These are phyloP conservation scores for Tenualosa thibaudeaui DNA, from an alignment of 2,797 vertebrate species.

Conservation along the genomic window DNA sequence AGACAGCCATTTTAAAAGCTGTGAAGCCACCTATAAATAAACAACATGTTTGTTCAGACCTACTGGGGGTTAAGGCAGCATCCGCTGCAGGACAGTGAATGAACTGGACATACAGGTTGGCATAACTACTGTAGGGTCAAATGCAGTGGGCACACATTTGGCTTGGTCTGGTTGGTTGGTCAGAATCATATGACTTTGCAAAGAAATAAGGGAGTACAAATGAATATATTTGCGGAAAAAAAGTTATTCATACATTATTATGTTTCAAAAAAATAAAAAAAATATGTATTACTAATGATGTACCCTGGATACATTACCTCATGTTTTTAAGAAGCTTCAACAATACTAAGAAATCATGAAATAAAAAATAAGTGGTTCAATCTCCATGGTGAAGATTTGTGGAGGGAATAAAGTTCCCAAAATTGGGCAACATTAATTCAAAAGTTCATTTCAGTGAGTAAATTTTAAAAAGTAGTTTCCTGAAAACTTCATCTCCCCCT, in stretches of 20 bases:
- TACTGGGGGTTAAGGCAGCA: neutral
- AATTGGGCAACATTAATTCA: neutral
- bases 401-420: neutral
- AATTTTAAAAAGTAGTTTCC: neutral
- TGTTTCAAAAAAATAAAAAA: too few species aligned
- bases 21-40: constrained; percentile 71
- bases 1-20: constrained; percentile 78
- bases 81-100: neutral
- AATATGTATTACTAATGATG: too few species aligned
- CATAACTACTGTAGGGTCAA: too few species aligned
- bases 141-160: neutral
- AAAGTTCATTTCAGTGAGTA: neutral
- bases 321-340: neutral
- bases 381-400: neutral
- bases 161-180: neutral
- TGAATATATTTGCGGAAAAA: neutral
- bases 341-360: neutral
- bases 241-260: too few species aligned
- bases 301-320: too few species aligned
- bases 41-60: neutral
- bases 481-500: neutral
- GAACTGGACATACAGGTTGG: neutral
- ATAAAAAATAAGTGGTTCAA: too few species aligned
- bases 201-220: neutral
- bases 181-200: neutral